Conservation (phyloP, 2,888 invertebrate species). For the Conchocele bisecta region DNA sequence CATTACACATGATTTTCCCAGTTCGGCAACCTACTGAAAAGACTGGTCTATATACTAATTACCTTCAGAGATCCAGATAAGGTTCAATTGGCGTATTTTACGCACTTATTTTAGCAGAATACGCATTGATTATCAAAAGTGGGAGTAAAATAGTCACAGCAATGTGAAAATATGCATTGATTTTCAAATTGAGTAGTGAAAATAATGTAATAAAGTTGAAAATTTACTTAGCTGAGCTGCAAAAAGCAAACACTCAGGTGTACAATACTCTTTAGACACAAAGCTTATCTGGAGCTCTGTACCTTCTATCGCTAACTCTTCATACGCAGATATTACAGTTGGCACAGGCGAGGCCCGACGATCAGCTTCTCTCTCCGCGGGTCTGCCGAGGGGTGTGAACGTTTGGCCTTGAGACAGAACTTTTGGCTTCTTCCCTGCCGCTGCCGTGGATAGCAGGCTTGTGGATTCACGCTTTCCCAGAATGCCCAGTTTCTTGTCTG, state of each 20-base stretch:
- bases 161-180: too few species aligned
- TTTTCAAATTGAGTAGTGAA: too few species aligned
- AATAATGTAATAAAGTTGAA: too few species aligned
- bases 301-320: constrained; percentile 88
- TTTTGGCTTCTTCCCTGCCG: constrained; percentile 82
- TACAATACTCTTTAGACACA: too few species aligned
- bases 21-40: too few species aligned
- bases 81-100: neutral
- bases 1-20: too few species aligned
- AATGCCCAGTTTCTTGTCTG: constrained; percentile 54
- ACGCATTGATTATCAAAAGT: too few species aligned
- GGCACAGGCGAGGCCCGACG: constrained; percentile 71
- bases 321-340: constrained; percentile 69
- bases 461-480: constrained; percentile 86
- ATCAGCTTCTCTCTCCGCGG: constrained; percentile 70
- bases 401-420: constrained; percentile 67
- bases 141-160: too few species aligned
- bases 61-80: neutral
- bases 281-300: neutral
- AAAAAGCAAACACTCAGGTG: too few species aligned
- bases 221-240: too few species aligned
- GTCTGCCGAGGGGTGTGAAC: constrained; percentile 77
- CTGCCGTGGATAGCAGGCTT: constrained; percentile 52
- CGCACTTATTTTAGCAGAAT: too few species aligned
- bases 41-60: too few species aligned